Conservation (phyloP, 1,140 invertebrate species). For the Anastrepha obliqua region DNA sequence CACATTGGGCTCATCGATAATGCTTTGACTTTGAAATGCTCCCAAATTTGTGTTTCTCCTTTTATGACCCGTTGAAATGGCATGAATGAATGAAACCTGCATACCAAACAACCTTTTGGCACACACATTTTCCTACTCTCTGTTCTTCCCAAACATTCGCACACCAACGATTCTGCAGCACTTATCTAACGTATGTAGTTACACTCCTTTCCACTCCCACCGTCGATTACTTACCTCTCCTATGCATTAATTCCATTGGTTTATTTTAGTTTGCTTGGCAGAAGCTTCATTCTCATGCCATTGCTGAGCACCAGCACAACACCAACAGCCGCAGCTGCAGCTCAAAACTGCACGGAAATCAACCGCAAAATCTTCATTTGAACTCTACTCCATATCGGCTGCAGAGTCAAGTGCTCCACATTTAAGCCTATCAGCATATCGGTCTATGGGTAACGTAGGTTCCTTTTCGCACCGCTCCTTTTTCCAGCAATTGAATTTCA, state of each 20-base stretch:
- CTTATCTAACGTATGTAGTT: not conserved
- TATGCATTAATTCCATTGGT: not conserved
- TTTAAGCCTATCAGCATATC: not conserved
- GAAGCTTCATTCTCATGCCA: not conserved
- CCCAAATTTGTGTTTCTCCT: not conserved
- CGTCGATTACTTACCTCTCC: not conserved
- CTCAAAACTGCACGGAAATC: not conserved
- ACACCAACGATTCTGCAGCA: not conserved
- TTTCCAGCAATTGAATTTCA: not conserved
- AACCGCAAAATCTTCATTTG: conserved; percentile 8
- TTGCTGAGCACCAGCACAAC: not conserved
- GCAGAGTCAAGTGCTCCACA: not conserved
- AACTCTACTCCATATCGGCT: not conserved
- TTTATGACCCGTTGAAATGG: conserved; percentile 1
- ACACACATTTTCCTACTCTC: not conserved
- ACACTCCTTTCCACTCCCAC: not conserved
- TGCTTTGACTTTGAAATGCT: not conserved
- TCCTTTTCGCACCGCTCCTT: not conserved
- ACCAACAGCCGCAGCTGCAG: not conserved
- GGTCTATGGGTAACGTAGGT: not conserved
- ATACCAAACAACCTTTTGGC: not conserved
- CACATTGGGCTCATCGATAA: conserved; percentile 30
- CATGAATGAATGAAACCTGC: conserved; percentile 3
- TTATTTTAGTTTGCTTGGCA: not conserved
- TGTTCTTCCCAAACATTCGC: not conserved